Conservation (phyloP, 2,113 vertebrate species). For the Myrmecophaga tridactyla region DNA sequence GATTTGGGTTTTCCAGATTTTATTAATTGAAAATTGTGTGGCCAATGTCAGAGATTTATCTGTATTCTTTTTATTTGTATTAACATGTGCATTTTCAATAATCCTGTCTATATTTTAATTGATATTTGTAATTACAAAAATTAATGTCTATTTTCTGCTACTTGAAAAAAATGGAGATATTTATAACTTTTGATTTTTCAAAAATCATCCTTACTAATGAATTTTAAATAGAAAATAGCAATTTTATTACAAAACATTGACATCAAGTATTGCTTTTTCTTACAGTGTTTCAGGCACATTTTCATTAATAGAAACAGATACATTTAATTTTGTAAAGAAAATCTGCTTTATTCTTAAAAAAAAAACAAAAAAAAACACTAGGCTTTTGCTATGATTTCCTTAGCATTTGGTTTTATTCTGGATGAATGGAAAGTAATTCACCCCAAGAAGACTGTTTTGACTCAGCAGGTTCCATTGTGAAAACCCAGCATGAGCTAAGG, state of each 20-base stretch:
- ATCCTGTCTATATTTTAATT: neutral
- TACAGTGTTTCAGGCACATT: neutral
- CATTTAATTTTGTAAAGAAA: neutral
- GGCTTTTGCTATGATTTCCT: slow-evolving; percentile 35
- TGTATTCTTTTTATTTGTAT: neutral
- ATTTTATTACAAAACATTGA: neutral
- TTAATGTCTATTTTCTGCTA: neutral
- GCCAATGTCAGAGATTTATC: neutral
- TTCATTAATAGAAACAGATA: neutral
- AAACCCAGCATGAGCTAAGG: neutral
- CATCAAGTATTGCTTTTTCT: neutral
- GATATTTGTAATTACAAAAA: neutral
- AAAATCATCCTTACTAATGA: neutral
- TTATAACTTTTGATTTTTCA: neutral
- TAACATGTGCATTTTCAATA: neutral
- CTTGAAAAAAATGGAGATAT: neutral
- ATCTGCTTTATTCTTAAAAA: neutral
- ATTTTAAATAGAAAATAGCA: neutral
- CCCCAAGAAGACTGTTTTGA: slow-evolving; percentile 54
- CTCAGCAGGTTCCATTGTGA: slow-evolving; percentile 56
- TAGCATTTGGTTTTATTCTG: slow-evolving; percentile 48
- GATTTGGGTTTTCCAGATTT: neutral
- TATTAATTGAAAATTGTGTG: neutral
- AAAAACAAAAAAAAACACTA: too few species aligned
- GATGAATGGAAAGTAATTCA: slow-evolving; percentile 59